These are phyloP conservation scores for Ridgeia piscesae DNA, from an alignment of 1,140 invertebrate species.

Conservation along the genomic window DNA sequence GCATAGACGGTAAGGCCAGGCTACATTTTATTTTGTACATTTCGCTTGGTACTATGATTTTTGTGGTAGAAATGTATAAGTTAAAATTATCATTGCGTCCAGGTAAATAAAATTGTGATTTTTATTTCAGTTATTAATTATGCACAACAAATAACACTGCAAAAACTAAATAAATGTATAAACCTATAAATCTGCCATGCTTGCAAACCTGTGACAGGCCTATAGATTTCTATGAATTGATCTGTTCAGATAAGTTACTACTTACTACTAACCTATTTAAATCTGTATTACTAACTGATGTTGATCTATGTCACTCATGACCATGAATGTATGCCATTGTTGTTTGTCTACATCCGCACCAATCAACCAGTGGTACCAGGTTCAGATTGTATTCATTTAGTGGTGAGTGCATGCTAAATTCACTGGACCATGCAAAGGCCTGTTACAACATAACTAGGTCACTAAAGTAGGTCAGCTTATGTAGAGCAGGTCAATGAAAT, in stretches of 20 bases:
- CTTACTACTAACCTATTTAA: background rate
- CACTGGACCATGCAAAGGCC: background rate
- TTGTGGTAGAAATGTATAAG: too few species aligned
- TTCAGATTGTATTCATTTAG: background rate
- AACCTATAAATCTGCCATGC: background rate
- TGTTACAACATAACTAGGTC: background rate
- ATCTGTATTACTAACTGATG: background rate
- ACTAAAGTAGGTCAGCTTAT: background rate
- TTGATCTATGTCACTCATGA: background rate
- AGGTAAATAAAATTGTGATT: too few species aligned
- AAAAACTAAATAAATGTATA: too few species aligned
- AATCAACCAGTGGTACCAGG: background rate
- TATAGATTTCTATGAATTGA: background rate
- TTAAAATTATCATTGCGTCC: too few species aligned
- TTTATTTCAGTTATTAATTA: too few species aligned
- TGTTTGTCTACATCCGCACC: background rate
- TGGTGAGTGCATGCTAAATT: background rate
- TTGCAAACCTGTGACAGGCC: background rate
- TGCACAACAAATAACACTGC: too few species aligned
- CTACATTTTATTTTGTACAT: background rate
- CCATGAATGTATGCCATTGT: background rate
- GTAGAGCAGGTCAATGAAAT: background rate
- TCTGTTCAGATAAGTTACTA: background rate
- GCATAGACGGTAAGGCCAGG: background rate
- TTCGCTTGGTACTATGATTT: background rate